A percentile compares a stretch with the other conserved stretches of the same genome.
Evolutionary conservation across 2,797 vertebrate genomes (phyloP).

Genomic region (Halcyon badia): DNA sequence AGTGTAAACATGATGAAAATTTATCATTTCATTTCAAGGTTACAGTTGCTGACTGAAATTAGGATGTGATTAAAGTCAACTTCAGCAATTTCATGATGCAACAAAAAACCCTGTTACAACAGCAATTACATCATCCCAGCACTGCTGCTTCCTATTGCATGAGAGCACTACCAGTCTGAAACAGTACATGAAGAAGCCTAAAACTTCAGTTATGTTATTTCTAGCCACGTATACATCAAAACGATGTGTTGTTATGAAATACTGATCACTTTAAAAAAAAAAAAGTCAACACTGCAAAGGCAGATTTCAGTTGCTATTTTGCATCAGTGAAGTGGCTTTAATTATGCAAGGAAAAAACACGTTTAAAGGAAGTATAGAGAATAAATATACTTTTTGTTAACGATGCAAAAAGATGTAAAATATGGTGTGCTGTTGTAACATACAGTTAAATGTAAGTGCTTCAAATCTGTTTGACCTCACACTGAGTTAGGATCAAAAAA

Average conservation of each 20-base stretch:
- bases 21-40: neutral
- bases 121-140: neutral
- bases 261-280: neutral
- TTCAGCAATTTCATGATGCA: conserved; percentile 10
- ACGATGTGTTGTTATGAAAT: neutral
- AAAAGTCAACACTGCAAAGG: neutral
- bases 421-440: neutral
- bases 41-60: neutral
- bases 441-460: neutral
- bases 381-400: neutral
- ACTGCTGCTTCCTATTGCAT: neutral
- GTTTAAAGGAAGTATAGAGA: neutral
- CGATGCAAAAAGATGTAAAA: neutral
- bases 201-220: neutral
- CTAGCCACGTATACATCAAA: neutral
- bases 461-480: conserved; percentile 19
- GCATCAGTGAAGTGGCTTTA: neutral
- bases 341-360: neutral
- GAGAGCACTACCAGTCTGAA: neutral
- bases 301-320: neutral
- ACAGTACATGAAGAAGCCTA: neutral
- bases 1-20: neutral
- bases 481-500: neutral
- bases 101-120: neutral
- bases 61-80: neutral